A percentile compares a stretch with the other conserved stretches of the same genome.
Conservation (phyloP, 2,888 invertebrate species). For the Phlogophora meticulosa region DNA sequence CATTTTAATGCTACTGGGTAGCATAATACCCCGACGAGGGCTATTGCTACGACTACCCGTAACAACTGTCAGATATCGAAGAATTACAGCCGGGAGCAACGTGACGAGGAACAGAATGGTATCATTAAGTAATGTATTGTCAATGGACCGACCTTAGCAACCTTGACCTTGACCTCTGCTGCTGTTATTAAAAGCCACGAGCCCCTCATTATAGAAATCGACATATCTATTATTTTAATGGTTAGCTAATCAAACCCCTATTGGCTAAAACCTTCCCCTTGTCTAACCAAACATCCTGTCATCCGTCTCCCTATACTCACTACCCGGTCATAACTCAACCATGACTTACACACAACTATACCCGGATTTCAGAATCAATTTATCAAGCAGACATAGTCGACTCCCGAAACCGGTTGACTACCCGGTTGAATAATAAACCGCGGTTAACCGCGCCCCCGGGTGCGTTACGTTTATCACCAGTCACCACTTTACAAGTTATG, state of each 20-base stretch:
- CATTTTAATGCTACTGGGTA: too few species aligned
- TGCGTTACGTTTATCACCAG: conserved; percentile 50
- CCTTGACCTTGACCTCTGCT: too few species aligned
- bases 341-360: conserved; percentile 30
- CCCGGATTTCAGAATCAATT: conserved; percentile 57
- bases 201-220: too few species aligned
- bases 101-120: too few species aligned
- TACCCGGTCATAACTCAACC: conserved; percentile 33
- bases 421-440: conserved; percentile 58
- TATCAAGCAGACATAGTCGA: conserved; percentile 51
- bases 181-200: too few species aligned
- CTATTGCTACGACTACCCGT: too few species aligned
- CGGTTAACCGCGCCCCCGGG: conserved; percentile 51
- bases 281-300: conserved; percentile 18
- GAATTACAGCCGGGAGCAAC: too few species aligned
- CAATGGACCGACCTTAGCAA: too few species aligned
- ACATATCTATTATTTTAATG: neutral
- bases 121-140: too few species aligned
- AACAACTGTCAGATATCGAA: too few species aligned
- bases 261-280: neutral
- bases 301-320: neutral
- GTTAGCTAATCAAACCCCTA: neutral
- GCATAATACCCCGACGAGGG: too few species aligned
- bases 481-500: conserved; percentile 45
- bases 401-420: conserved; percentile 47